Conservation (phyloP, 1,140 invertebrate genomes). For the Thaumetopoea pityocampa region DNA sequence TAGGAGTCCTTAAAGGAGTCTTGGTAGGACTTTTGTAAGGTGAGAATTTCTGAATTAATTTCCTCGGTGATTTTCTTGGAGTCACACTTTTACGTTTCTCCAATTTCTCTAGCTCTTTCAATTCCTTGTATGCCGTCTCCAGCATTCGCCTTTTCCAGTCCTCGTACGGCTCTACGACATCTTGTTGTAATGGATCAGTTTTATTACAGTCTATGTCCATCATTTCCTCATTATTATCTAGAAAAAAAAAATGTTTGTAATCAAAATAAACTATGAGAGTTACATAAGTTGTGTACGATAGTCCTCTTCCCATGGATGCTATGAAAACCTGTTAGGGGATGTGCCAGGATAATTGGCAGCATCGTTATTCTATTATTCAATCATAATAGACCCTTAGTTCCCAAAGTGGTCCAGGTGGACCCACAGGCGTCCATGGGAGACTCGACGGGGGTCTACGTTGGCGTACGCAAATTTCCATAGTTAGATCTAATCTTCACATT, state of each 20-base stretch:
- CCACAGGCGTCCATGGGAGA: too few relatives aligned
- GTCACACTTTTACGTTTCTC: conserved; percentile 20
- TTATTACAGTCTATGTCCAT: conserved; percentile 32
- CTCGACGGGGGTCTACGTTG: too few relatives aligned
- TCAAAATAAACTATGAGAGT: too few relatives aligned
- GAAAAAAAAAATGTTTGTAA: conserved; percentile 8
- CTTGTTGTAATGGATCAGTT: conserved; percentile 27
- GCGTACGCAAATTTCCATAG: too few relatives aligned
- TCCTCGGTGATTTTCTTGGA: conserved; percentile 48
- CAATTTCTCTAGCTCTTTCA: conserved; percentile 27
- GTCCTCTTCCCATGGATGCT: too few relatives aligned
- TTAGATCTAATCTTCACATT: too few relatives aligned
- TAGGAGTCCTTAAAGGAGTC: conserved; percentile 31
- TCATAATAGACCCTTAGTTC: too few relatives aligned
- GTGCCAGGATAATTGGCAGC: too few relatives aligned
- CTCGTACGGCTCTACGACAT: conserved; percentile 45
- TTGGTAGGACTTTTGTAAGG: conserved; percentile 41
- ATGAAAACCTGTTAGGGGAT: too few relatives aligned
- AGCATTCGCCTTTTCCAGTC: conserved; percentile 54
- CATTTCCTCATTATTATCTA: conserved; percentile 28
- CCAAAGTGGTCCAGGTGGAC: too few relatives aligned
- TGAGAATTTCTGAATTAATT: conserved; percentile 50
- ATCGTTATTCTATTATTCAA: too few relatives aligned
- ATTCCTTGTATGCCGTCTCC: conserved; percentile 43
- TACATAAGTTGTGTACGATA: too few relatives aligned